Base-by-base conservation (phyloP, 35 echinoderm and acorn worm species). In the Apostichopus japonicus region DNA sequence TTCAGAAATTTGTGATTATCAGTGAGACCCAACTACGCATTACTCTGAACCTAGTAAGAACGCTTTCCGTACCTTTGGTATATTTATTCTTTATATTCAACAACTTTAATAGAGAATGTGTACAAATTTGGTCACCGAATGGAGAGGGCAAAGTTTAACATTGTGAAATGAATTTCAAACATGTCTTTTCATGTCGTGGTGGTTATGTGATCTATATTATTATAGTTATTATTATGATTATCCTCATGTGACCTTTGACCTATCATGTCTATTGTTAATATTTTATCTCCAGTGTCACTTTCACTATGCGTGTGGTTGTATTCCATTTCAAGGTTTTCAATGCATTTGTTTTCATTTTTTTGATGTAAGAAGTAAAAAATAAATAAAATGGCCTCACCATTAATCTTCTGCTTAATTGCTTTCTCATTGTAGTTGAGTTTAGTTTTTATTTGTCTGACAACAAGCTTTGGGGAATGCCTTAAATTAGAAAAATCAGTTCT, bases 291-390 rank as follows among this genome's bases (percentile, higher is more conserved):
- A 16, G 17, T 84, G 53, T 84, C 54, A 57, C 56, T 84, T 57
- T 24, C 33, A 84, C 56, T 23, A 84, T 84, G 81, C 81, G 61
- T 84, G 54, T 84, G 54, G 81, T 84, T 51, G 81, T 84, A 84
- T 84, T 84, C 81, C 81, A 84, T 84, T 84, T 84, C 15, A 58
- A 84, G 56, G 54, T 84, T 84, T 84, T 84, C 81, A 84, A 84
- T 84, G 81, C 81, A 84, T 84, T 84, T 84, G 81, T 84, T 84
- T 84, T 84, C 81, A 84, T 84, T 84, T 84, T 84, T 84, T 75
- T 14, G 55, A 84, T 84, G 81, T 84, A 84, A 84, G 81, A 84
- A 84, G 53, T 84, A 84, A 84, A 81, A 54, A 17, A 83, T 11
- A 75, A 75, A 75, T 75, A 84, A 24, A 84, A 84, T 84, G 81